Conservation (phyloP, 2,797 vertebrate genomes). For the Diglossa cyanea region DNA sequence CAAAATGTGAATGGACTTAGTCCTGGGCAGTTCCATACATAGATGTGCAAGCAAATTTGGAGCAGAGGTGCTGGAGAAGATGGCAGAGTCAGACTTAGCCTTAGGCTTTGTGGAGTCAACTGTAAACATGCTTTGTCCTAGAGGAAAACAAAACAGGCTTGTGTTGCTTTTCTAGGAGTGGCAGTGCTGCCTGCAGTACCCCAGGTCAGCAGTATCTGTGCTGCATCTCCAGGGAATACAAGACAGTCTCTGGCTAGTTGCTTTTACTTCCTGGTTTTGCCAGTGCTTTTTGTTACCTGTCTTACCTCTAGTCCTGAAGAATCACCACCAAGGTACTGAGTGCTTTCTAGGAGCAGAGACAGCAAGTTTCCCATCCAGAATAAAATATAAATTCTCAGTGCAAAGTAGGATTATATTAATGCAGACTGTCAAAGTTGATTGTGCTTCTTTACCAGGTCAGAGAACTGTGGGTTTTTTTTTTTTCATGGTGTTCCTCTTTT, state of each 20-base stretch:
- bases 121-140: conserved; percentile 74
- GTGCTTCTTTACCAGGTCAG: conserved; percentile 81
- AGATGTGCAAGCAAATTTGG: conserved; percentile 75
- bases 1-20: conserved; percentile 90
- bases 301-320: conserved; percentile 78
- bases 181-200: conserved; percentile 79
- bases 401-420: not conserved
- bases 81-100: conserved; percentile 70
- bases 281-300: conserved; percentile 81
- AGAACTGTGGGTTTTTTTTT: conserved; percentile 73
- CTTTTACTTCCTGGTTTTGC: conserved; percentile 84
- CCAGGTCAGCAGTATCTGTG: conserved; percentile 77
- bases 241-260: conserved; percentile 75
- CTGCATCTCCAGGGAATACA: conserved; percentile 78
- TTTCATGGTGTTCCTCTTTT: conserved; percentile 83
- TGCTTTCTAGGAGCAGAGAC: conserved; percentile 82
- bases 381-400: conserved; percentile 33
- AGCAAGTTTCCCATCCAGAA: conserved; percentile 76
- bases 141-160: conserved; percentile 80
- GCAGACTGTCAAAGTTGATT: conserved; percentile 77
- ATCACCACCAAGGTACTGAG: conserved; percentile 73
- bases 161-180: conserved; percentile 75
- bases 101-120: conserved; percentile 77
- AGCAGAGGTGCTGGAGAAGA: conserved; percentile 72
- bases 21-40: conserved; percentile 83